Evolutionary conservation across 1,140 invertebrate genomes (phyloP).

Genomic region (Chionoecetes opilio): DNA sequence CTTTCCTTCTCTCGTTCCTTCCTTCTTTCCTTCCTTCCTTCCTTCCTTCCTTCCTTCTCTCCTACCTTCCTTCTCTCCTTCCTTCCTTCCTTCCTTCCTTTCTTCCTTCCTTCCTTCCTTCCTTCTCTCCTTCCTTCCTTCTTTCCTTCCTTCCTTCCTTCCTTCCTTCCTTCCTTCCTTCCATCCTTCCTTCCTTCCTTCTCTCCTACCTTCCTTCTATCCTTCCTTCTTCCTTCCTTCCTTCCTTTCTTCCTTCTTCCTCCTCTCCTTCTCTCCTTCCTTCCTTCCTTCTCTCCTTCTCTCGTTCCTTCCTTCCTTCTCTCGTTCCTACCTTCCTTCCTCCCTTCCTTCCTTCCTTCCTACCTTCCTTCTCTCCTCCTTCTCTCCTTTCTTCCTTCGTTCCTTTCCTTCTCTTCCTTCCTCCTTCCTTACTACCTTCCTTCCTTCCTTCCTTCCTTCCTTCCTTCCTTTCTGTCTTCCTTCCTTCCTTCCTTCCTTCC

Average conservation of each 20-base stretch:
- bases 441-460: not conserved
- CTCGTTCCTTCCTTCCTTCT: not conserved
- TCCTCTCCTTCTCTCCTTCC: not conserved
- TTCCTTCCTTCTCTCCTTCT: not conserved
- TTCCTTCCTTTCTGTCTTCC: not conserved
- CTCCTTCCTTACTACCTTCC: not conserved
- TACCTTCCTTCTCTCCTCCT: not conserved
- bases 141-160: not conserved
- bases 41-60: too few relatives aligned
- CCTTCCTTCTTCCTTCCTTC: not conserved
- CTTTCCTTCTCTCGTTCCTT: too few relatives aligned
- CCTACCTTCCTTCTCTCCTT: not conserved
- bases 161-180: not conserved
- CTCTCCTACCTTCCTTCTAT: not conserved
- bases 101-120: not conserved
- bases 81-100: not conserved
- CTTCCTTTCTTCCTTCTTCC: not conserved
- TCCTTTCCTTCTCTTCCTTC: not conserved
- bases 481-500: not conserved
- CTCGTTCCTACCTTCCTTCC: not conserved
- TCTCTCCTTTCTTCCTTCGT: not conserved
- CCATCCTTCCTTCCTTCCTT: not conserved
- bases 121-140: not conserved
- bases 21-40: too few relatives aligned
- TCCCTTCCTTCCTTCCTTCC: not conserved